Evolutionary conservation across 1,140 invertebrate genomes (phyloP).

Genomic region (Drosophila sp.): DNA sequence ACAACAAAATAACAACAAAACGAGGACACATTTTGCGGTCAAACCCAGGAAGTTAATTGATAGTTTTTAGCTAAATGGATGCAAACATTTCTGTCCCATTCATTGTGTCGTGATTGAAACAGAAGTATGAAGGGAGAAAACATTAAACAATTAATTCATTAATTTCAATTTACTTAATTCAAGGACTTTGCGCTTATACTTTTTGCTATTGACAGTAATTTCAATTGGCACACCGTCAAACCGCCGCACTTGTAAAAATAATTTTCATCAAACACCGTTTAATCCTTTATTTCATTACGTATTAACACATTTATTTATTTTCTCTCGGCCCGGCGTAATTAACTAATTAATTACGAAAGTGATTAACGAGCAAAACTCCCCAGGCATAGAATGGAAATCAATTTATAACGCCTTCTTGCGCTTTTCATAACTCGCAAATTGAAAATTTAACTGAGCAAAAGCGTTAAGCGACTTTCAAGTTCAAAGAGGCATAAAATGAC

Average conservation of each 20-base stretch:
- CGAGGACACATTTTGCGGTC: not conserved
- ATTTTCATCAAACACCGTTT: slow-evolving; percentile 40
- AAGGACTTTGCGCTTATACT: not conserved
- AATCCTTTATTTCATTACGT: slow-evolving; percentile 67
- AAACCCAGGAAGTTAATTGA: slow-evolving; percentile 36
- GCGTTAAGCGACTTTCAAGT: slow-evolving; percentile 48
- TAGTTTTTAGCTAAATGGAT: slow-evolving; percentile 8
- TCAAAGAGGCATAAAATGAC: slow-evolving; percentile 68
- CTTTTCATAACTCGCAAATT: slow-evolving; percentile 62
- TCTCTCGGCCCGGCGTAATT: slow-evolving; percentile 45
- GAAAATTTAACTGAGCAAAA: slow-evolving; percentile 60
- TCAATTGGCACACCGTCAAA: not conserved
- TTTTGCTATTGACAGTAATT: slow-evolving; percentile 13
- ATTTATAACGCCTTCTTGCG: slow-evolving; percentile 66
- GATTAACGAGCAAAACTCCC: slow-evolving; percentile 16
- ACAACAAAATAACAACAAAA: slow-evolving; percentile 7
- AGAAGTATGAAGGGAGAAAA: not conserved
- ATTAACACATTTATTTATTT: slow-evolving; percentile 51
- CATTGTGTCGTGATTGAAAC: too few relatives aligned
- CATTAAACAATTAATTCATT: slow-evolving; percentile 1
- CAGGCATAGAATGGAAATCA: slow-evolving; percentile 56
- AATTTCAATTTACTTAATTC: not conserved
- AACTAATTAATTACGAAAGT: slow-evolving; percentile 58
- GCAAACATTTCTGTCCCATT: not conserved
- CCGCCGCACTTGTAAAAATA: slow-evolving; percentile 35